Conservation (phyloP, 2,797 vertebrate genomes). For the Sebastes minor region DNA sequence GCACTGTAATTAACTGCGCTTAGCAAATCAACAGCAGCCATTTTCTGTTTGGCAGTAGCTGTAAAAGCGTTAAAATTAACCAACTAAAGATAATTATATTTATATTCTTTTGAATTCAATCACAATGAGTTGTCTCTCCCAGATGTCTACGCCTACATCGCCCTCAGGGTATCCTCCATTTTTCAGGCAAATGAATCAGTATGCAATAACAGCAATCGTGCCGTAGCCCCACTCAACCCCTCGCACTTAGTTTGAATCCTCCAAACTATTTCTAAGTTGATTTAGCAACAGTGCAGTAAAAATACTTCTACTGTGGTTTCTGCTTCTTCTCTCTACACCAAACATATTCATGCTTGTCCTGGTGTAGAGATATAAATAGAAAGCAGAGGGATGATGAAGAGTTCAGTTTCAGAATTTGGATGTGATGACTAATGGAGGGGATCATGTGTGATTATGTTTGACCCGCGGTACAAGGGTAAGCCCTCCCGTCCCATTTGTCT, state of each 20-base stretch:
- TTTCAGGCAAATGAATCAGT: slow-evolving; percentile 21
- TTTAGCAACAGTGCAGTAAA: neutral
- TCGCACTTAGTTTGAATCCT: neutral
- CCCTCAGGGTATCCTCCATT: slow-evolving; percentile 30
- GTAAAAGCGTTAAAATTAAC: slow-evolving; percentile 52
- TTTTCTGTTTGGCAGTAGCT: slow-evolving; percentile 61
- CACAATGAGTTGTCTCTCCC: slow-evolving; percentile 46
- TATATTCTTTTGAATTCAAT: slow-evolving; percentile 55
- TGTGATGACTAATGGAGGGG: slow-evolving; percentile 87
- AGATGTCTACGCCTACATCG: slow-evolving; percentile 25
- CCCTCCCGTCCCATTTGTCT: slow-evolving; percentile 32
- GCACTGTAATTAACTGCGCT: slow-evolving; percentile 76
- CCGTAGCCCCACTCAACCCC: neutral
- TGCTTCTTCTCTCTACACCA: neutral
- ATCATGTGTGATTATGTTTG: slow-evolving; percentile 89
- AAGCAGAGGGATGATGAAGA: slow-evolving; percentile 35
- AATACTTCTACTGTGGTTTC: neutral
- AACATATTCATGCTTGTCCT: neutral
- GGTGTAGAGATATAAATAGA: neutral
- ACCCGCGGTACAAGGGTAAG: slow-evolving; percentile 83
- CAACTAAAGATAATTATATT: slow-evolving; percentile 60
- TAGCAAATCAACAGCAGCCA: slow-evolving; percentile 63
- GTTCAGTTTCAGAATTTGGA: slow-evolving; percentile 45
- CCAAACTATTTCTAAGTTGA: neutral
- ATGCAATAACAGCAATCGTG: slow-evolving; percentile 17